Evolutionary conservation across 1,140 invertebrate genomes (phyloP), one percentile per base, ranked within the genome.

Genomic region (Acyrthosiphon pisum): DNA sequence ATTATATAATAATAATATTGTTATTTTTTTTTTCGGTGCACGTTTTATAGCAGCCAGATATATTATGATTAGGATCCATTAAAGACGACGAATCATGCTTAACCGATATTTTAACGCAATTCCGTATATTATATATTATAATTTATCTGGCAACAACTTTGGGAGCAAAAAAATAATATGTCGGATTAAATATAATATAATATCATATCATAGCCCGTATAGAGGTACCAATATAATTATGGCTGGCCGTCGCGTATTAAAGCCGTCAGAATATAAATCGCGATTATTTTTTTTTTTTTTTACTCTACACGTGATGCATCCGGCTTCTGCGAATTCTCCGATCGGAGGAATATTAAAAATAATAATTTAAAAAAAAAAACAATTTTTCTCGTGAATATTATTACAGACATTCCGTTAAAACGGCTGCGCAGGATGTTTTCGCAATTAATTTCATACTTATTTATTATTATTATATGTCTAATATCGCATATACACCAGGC

Each of bases 101-200:
- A 30, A 44, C 37, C 37, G 37, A 86, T 86, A 86, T 86, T 86
- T 46, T 86, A 86, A 86, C 11, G 41, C 9, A 20, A 46, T 86
- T 86, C 44, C 37, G 20, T 86, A 48, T 46, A 86, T 46, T 30
- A 11, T 84, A 6, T 30, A 14, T 86, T 76, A 76, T 76, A 76
- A 86, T 46, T 86, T 44, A 86, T 46, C 41, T 30, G 23, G 41
- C 26, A 86, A 86, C 37, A 18, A 46, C 83, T 37, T 44, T 86
- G 23, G 41, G 23, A 44, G 37, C 22, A 20, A 86, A 46, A 86
- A 86, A 30, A 86, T 46, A 46, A 86, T n/a, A 86, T n/a, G 84
- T 86, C 84, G 84, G 84, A 86, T 86, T 86, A 86, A 44, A 86
- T 86, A 30, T 86, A 18, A 86, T 46, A n/a, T 46, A 44, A 86